Conservation (phyloP, 2,888 invertebrate genomes). For the Terebella lapidaria region DNA sequence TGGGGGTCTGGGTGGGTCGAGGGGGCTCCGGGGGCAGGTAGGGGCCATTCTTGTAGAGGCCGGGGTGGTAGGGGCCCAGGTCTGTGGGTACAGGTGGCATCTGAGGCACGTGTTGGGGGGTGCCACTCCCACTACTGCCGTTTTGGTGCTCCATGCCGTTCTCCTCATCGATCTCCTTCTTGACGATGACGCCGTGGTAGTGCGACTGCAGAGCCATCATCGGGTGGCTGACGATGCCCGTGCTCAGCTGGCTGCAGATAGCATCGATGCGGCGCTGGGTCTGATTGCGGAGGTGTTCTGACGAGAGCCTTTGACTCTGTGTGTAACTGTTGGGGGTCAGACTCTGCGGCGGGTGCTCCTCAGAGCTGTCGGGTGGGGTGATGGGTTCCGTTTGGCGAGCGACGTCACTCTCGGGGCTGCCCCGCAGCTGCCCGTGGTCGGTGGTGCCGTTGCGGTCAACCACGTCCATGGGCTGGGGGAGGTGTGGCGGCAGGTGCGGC, state of each 20-base stretch:
- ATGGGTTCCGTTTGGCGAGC: slow-evolving; percentile 7
- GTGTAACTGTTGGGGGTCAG: not conserved
- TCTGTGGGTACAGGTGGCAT: not conserved
- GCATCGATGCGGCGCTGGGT: slow-evolving; percentile 27
- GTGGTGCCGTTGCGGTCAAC: not conserved
- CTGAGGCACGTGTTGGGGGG: not conserved
- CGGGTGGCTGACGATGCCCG: slow-evolving; percentile 8
- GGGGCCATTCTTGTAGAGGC: not conserved
- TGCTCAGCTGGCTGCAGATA: slow-evolving; percentile 32
- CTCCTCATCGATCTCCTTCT: slow-evolving; percentile 18
- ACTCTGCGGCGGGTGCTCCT: slow-evolving; percentile 12
- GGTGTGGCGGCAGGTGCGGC: not conserved
- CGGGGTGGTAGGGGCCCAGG: not conserved
- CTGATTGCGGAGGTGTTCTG: not conserved
- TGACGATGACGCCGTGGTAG: slow-evolving; percentile 19
- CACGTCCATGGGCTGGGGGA: not conserved
- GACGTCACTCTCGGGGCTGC: slow-evolving; percentile 3
- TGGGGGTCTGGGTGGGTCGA: not conserved
- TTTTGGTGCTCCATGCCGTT: not conserved
- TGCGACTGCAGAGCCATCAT: not conserved
- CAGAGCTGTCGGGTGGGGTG: slow-evolving; percentile 12
- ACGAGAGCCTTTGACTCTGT: not conserved
- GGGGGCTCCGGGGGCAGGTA: not conserved
- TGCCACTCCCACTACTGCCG: not conserved
- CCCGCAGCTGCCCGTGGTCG: not conserved